Base-by-base conservation (phyloP, 2,888 invertebrate genomes). In the Hemithea aestivaria region DNA sequence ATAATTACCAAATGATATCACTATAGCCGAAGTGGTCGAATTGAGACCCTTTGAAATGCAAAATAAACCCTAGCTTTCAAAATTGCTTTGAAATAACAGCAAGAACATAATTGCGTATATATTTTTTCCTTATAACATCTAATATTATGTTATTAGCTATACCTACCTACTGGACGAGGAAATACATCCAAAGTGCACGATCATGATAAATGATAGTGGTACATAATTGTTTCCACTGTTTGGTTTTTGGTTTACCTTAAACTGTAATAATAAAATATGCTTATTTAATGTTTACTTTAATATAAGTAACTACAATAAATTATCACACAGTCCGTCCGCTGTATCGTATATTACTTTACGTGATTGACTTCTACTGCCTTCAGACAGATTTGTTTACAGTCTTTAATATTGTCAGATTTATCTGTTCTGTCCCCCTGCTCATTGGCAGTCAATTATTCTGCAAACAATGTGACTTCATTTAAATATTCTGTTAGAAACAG, bases 321-420 rank as follows among this genome's bases (percentile, higher is more conserved):
- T 21, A 26, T 22, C 24, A 26, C 21, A 29, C 28, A 29, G 30
- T 32, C 9, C 16, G 10, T 9, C 23, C 23, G 7, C 6, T 12
- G 8, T 23, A n/a, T 24, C 20, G 33, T 34, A 27, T 26, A 10
- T 27, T 6, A 24, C 28, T 24, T 16, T 7, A 28, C 12, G 10
- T 9, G 26, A 42, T 42, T 34, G 33, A 34, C 29, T 33, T 33
- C 22, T 22, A 26, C 27, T 20, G 10, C 10, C 20, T 20, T 11
- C 24, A 35, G 35, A 33, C 32, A 36, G 36, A 36, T 41, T 41
- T 36, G 36, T 41, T 36, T 36, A 41, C 23, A 16, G 7, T 16
- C 20, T 8, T 11, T 23, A 12, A n/a, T 27, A 27, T 22, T 25
- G 28, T 25, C 28, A 28, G 35, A 41, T 41, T 41, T 41, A 41